A percentile compares a stretch with the other conserved stretches of the same genome.
Evolutionary conservation across 2,888 invertebrate genomes (phyloP).

Genomic region (Branchipolynoe longqiensis): DNA sequence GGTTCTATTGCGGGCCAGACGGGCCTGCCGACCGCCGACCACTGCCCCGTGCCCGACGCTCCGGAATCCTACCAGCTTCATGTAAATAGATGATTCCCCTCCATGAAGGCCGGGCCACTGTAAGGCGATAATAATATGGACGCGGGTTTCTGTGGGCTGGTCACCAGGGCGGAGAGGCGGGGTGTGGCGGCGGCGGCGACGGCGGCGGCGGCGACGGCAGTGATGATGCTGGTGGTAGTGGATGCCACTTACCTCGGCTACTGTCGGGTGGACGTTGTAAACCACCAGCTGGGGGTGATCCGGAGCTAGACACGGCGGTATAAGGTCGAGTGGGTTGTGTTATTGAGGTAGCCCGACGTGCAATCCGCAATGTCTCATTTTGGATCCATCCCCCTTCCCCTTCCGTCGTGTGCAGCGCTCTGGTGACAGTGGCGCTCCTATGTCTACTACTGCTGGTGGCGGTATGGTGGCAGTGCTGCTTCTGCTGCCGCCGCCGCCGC

Average conservation of each 20-base stretch:
- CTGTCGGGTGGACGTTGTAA: neutral
- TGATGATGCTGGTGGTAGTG: neutral
- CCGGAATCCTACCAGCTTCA: neutral
- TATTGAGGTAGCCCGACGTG: slow-evolving; percentile 21
- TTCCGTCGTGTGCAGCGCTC: slow-evolving; percentile 18
- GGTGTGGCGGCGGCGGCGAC: neutral
- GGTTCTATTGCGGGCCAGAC: neutral
- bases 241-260: neutral
- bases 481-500: slow-evolving; percentile 8
- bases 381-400: slow-evolving; percentile 39
- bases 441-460: slow-evolving; percentile 16
- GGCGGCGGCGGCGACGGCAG: slow-evolving; percentile 9
- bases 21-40: neutral
- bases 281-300: neutral
- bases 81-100: slow-evolving; percentile 30
- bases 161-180: neutral
- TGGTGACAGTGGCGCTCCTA: slow-evolving; percentile 33
- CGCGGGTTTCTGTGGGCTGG: neutral
- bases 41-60: neutral
- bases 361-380: slow-evolving; percentile 33
- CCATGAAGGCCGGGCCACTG: neutral
- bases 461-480: neutral
- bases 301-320: neutral
- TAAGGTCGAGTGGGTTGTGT: slow-evolving; percentile 6
- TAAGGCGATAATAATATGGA: neutral